Conservation (phyloP, 2,888 invertebrate species). For the Brenthis daphne region DNA sequence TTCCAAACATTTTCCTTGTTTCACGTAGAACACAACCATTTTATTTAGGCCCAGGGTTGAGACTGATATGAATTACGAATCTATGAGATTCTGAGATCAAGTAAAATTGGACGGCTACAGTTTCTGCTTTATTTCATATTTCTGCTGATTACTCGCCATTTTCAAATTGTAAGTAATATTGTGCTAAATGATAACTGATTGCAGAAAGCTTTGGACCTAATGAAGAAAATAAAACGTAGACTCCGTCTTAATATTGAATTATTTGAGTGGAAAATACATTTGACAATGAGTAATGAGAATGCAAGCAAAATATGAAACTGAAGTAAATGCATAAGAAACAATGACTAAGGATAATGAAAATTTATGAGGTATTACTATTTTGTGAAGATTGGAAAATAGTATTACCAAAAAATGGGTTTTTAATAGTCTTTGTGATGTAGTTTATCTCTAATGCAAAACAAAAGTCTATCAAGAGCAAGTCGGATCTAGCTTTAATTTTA, state of each 20-base stretch:
- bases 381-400: too few species aligned
- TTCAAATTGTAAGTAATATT: slow-evolving; percentile 57
- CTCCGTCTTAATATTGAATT: slow-evolving; percentile 28
- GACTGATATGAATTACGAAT: slow-evolving; percentile 12
- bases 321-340: slow-evolving; percentile 42
- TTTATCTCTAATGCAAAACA: too few species aligned
- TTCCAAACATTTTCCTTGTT: slow-evolving; percentile 60
- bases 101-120: slow-evolving; percentile 45
- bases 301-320: slow-evolving; percentile 41
- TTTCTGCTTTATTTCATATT: slow-evolving; percentile 60
- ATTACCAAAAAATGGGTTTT: too few species aligned
- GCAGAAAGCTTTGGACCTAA: slow-evolving; percentile 42
- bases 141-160: slow-evolving; percentile 58
- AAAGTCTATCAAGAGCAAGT: too few species aligned
- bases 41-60: slow-evolving; percentile 41
- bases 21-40: slow-evolving; percentile 50
- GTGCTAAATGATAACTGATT: slow-evolving; percentile 54
- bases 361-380: slow-evolving; percentile 36
- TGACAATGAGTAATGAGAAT: slow-evolving; percentile 32
- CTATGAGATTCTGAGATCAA: slow-evolving; percentile 43
- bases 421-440: too few species aligned
- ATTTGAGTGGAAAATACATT: slow-evolving; percentile 29
- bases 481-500: too few species aligned
- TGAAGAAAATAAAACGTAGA: slow-evolving; percentile 28
- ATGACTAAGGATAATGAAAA: slow-evolving; percentile 42